Percentiles rank a stretch among this genome's conserved stretches.
These are phyloP conservation scores for Callopanchax toddi DNA, from an alignment of 2,113 vertebrate genomes.

Conservation along the genomic window DNA sequence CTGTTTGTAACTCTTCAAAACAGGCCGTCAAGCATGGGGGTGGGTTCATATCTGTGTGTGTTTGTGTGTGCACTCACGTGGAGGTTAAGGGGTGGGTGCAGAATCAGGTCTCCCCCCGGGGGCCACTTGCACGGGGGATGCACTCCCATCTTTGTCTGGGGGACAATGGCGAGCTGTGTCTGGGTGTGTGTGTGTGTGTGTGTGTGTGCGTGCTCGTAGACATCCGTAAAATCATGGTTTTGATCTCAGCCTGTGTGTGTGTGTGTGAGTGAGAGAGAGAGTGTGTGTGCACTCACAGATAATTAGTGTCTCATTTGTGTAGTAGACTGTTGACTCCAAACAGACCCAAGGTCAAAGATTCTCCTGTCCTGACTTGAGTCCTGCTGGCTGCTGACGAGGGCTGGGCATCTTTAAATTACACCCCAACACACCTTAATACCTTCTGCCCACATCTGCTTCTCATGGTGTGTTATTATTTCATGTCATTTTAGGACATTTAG, in stretches of 20 bases:
- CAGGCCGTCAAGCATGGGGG: slow-evolving; percentile 61
- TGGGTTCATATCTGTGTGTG: slow-evolving; percentile 56
- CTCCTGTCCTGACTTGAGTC: slow-evolving; percentile 25
- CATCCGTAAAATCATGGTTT: slow-evolving; percentile 16
- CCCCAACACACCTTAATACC: not conserved
- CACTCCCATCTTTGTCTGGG: slow-evolving; percentile 65
- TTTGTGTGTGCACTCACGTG: slow-evolving; percentile 51
- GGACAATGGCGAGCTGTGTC: slow-evolving; percentile 50
- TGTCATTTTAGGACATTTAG: no score
- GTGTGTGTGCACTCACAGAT: slow-evolving; percentile 23
- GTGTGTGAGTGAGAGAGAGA: not conserved
- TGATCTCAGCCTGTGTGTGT: slow-evolving; percentile 10
- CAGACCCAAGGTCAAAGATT: slow-evolving; percentile 67
- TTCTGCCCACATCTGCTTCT: not conserved
- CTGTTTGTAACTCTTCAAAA: slow-evolving; percentile 71
- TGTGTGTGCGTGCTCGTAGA: slow-evolving; percentile 14
- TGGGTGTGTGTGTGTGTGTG: slow-evolving; percentile 24
- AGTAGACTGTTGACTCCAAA: slow-evolving; percentile 45
- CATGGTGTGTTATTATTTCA: no score
- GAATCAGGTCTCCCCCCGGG: slow-evolving; percentile 66
- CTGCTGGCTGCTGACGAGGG: slow-evolving; percentile 11
- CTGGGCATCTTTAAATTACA: no score
- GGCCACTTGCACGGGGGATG: slow-evolving; percentile 56
- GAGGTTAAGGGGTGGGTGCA: slow-evolving; percentile 66
- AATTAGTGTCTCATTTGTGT: slow-evolving; percentile 57